These are phyloP conservation scores for Drosophila limbata DNA, from an alignment of 2,888 invertebrate species.

Conservation along the genomic window DNA sequence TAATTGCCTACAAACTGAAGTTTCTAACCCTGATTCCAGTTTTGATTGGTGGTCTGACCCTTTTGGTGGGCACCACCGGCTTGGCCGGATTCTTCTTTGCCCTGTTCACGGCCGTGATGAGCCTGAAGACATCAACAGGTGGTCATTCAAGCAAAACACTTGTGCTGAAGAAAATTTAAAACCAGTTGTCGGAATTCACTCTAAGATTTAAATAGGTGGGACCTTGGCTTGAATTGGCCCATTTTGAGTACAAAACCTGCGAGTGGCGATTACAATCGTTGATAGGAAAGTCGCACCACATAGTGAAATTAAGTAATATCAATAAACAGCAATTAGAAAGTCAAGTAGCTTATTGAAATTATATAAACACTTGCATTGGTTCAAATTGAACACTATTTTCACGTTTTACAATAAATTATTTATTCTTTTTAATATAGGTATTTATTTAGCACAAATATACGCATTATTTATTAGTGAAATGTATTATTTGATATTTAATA, in stretches of 20 bases:
- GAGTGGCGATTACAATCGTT: constrained; percentile 20
- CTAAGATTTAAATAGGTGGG: constrained; percentile 19
- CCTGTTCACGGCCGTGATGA: constrained; percentile 93
- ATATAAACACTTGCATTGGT: constrained; percentile 20
- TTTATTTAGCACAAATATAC: constrained; percentile 1
- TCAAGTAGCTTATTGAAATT: neutral
- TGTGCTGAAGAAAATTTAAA: constrained; percentile 72
- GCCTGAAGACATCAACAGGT: constrained; percentile 86
- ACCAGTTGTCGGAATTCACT: constrained; percentile 13
- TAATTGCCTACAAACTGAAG: constrained; percentile 93
- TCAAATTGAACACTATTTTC: constrained; percentile 23
- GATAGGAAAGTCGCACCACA: constrained; percentile 26
- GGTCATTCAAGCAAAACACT: constrained; percentile 70
- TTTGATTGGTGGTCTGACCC: constrained; percentile 89
- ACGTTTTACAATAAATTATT: constrained; percentile 3
- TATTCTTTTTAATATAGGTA: neutral
- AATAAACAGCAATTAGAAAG: constrained; percentile 2
- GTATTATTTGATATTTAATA: neutral
- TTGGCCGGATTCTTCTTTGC: constrained; percentile 95
- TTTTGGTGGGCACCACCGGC: constrained; percentile 92
- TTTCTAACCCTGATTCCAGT: constrained; percentile 92
- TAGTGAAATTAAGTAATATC: constrained; percentile 41
- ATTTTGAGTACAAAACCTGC: constrained; percentile 10
- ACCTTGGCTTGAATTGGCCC: constrained; percentile 1
- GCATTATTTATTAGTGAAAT: neutral